phyloP scores from a whole-genome alignment of 2,113 vertebrate genomes.

The Dipodomys merriami region DNA sequence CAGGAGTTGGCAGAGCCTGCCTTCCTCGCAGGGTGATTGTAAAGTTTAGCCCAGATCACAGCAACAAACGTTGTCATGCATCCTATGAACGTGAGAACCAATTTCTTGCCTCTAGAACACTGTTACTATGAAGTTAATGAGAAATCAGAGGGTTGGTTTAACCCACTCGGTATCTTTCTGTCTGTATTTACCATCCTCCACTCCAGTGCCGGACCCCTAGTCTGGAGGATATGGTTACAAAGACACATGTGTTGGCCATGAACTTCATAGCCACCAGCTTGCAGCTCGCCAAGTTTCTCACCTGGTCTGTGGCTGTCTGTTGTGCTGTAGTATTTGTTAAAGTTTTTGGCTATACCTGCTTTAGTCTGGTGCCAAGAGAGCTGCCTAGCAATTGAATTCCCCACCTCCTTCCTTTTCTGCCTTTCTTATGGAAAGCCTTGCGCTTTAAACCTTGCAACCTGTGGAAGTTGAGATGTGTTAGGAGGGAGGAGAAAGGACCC shows the following conservation, averaged over 20 bases:
- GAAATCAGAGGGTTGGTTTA: neutral
- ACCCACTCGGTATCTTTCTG: neutral
- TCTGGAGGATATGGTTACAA: slow-evolving; percentile 49
- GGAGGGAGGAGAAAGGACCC: neutral
- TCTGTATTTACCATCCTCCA: neutral
- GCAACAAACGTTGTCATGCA: neutral
- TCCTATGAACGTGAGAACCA: neutral
- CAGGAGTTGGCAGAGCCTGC: neutral
- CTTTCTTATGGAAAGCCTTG: neutral
- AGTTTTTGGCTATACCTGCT: slow-evolving; percentile 40
- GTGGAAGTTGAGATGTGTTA: neutral
- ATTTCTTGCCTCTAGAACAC: neutral
- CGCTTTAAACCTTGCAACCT: neutral
- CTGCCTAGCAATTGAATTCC: neutral
- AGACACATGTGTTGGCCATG: slow-evolving; percentile 38
- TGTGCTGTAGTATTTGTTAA: neutral
- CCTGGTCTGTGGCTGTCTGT: neutral
- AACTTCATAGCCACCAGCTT: neutral
- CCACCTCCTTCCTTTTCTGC: neutral
- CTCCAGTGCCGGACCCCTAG: neutral
- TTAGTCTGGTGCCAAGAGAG: slow-evolving; percentile 22
- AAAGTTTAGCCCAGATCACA: slow-evolving; percentile 2
- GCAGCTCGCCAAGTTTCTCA: neutral
- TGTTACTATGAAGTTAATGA: slow-evolving; percentile 28
- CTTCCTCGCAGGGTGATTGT: neutral